phyloP scores from a whole-genome alignment of 2,888 invertebrate genomes.

The Liopterus haemorrhoidalis region DNA sequence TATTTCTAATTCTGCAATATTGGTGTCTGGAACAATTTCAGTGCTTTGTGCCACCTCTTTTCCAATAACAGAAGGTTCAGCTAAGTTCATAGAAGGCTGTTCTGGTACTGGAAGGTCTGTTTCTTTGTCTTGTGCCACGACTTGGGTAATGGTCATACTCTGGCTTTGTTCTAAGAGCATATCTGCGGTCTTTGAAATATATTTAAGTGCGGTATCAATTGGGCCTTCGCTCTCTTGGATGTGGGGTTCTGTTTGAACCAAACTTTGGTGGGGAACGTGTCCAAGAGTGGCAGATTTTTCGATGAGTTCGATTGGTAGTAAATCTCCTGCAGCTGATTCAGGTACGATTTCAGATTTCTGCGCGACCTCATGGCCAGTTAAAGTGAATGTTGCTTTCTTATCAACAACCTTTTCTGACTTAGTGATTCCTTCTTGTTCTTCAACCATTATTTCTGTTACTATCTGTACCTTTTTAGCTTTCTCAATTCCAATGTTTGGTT shows the following conservation, averaged over 20 bases:
- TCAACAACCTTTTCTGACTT: conserved; percentile 34
- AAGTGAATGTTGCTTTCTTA: conserved; percentile 41
- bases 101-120: conserved; percentile 35
- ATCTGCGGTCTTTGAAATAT: conserved; percentile 24
- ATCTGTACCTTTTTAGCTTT: conserved; percentile 49
- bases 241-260: conserved; percentile 36
- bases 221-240: conserved; percentile 43
- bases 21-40: conserved; percentile 36
- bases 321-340: conserved; percentile 29
- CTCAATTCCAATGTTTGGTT: conserved; percentile 47
- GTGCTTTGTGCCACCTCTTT: conserved; percentile 43
- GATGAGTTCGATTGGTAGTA: conserved; percentile 22
- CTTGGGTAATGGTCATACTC: conserved; percentile 36
- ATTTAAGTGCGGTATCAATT: conserved; percentile 35
- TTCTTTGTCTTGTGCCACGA: conserved; percentile 40
- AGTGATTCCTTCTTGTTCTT: conserved; percentile 41
- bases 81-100: conserved; percentile 37
- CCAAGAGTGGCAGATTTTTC: conserved; percentile 24
- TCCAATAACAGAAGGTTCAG: conserved; percentile 37
- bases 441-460: conserved; percentile 38
- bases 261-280: conserved; percentile 22
- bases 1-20: conserved; percentile 28
- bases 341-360: conserved; percentile 41
- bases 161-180: conserved; percentile 19
- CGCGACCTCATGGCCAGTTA: conserved; percentile 45